Conservation (phyloP, 1,140 invertebrate species). For the Yoshiicerus persimilis region DNA sequence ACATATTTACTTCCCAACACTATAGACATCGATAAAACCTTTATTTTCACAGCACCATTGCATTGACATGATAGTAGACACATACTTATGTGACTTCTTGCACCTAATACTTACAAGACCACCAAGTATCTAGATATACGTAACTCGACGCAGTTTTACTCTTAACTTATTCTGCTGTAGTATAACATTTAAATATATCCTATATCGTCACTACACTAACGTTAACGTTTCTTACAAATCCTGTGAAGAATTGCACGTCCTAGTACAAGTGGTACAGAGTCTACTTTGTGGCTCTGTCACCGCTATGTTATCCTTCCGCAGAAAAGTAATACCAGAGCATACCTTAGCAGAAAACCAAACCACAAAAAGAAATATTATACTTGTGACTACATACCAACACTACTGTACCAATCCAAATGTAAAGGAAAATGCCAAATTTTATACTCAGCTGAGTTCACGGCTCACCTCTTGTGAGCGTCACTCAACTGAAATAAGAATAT, state of each 20-base stretch:
- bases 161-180: background rate
- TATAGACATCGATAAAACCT: background rate
- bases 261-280: background rate
- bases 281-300: background rate
- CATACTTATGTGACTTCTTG: background rate
- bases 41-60: background rate
- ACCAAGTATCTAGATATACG: background rate
- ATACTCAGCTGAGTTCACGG: background rate
- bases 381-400: background rate
- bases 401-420: background rate
- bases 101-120: background rate
- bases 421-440: constrained; percentile 9
- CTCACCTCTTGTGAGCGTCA: constrained; percentile 9
- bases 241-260: background rate
- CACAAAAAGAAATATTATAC: background rate
- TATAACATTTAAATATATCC: background rate
- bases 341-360: background rate
- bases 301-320: background rate
- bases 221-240: background rate
- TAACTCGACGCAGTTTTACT: background rate
- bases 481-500: constrained; percentile 20
- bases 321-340: background rate
- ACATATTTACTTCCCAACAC: background rate
- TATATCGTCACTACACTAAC: too few relatives aligned
- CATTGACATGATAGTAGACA: too few relatives aligned